Base-by-base conservation (phyloP, 2,113 vertebrate genomes). In the Acanthochromis polyacanthus region DNA sequence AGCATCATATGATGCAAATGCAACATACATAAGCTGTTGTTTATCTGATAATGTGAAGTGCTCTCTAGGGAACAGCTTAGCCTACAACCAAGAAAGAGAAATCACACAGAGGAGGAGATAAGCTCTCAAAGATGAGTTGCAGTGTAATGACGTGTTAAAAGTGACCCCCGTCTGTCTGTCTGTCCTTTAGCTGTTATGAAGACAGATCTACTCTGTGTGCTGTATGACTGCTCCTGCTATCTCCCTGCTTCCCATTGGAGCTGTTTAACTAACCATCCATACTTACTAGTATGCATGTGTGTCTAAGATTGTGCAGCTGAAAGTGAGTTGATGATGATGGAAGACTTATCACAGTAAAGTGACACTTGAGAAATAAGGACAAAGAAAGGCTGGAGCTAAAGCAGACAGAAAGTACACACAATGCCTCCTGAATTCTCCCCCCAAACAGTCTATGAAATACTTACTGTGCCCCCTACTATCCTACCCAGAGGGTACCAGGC, bases 401-500 rank as follows among this genome's bases (percentile, higher is more conserved):
- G 16, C n/a, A 59, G 43, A 36, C n/a, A 59, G 43, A 36, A 30
- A 8, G 45, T 25, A 46, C 51, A 45, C 11, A 79, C 60, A 60
- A 46, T 30, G 22, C 6, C 46, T 30, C 10, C 20, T 10, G 3
- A 19, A 2, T 10, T n/a, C 10, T 9, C n/a, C 25, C 30, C 9
- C 12, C 11, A 45, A 30, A 45, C 43, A 12, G 10, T 8, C 12
- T 32, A 2, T 17, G 4, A 43, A 45, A 73, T 90, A 95, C 96
- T 96, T 95, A 98, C 97, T 90, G 97, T 98, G 88, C 97, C 97
- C 84, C 97, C 97, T 55, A 98, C 97, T 91, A 98, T 98, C 94
- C 97, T 96, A 91, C 97, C 97, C 84, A 98, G 91, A 73, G 97
- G 97, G 93, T 98, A 98, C 97, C 97, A 98, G 81, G 97, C 97